Evolutionary conservation across 1,140 invertebrate species (phyloP), one percentile per base, ranked within the genome.

Genomic region (Colletes gigas): DNA sequence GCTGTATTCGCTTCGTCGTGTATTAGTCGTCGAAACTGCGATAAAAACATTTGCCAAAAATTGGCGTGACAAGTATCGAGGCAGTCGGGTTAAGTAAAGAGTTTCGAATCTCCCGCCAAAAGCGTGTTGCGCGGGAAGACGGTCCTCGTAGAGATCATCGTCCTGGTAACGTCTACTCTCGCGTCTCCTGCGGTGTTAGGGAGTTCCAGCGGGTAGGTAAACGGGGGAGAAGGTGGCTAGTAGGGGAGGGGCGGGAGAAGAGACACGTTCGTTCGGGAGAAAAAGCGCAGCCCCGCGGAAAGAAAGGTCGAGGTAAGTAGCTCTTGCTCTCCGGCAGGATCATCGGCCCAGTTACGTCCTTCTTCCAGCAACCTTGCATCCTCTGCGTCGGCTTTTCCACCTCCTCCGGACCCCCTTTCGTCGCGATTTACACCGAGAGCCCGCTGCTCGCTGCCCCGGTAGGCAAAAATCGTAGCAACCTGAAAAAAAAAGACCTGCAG

Each of bases 281-380:
- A 86, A 86, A 86, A 86, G 79, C 75, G 74, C 79, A 85, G 67
- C 79, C 63, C 80, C 76, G 15, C 60, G 75, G 68, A 76, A 85
- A 76, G 82, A 83, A 81, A 68, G 81, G 71, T 80, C 81, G 72
- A 76, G 79, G 67, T 63, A 67, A 67, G 15, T 50, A 50, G 54
- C 21, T 81, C 70, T 59, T 65, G 62, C 19, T 62, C 79, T 60
- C 75, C 54, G 60, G 41, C 82, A 90, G 86, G 88, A 91, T 91
- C 90, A 89, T 92, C 89, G 89, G 81, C 88, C 87, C 83, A 89
- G 89, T 90, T 92, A 90, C 89, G 91, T 90, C 88, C 90, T 88
- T 89, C 88, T 90, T 89, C 84, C 84, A 87, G 86, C 87, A 91
- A 90, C 88, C 88, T 90, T 89, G 86, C 76, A 76, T 84, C 87